Evolutionary conservation across 2,888 invertebrate genomes (phyloP).

Genomic region (Caenorhabditis plicata): DNA sequence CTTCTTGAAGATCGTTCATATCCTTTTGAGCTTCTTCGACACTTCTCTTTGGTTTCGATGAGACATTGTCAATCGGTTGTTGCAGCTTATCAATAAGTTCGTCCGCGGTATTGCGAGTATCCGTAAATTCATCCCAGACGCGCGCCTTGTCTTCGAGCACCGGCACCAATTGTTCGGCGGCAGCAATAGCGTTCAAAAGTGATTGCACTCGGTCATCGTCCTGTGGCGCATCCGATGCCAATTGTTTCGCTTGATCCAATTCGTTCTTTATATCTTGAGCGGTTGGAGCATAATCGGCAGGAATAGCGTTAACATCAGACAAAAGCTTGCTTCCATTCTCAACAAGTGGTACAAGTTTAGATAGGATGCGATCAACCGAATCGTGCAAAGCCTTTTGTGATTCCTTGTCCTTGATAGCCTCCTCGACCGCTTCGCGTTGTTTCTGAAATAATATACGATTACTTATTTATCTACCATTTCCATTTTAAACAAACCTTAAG

Average conservation of each 20-base stretch:
- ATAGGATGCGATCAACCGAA: conserved; percentile 15
- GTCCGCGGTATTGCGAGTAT: conserved; percentile 41
- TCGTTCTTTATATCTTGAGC: conserved; percentile 34
- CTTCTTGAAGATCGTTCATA: conserved; percentile 17
- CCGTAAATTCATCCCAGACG: conserved; percentile 45
- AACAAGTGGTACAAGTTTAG: conserved; percentile 36
- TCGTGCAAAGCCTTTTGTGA: conserved; percentile 15
- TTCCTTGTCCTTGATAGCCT: conserved; percentile 13
- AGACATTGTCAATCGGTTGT: conserved; percentile 30
- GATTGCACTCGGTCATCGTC: conserved; percentile 22
- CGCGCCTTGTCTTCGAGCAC: conserved; percentile 34
- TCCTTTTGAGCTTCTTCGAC: conserved; percentile 31
- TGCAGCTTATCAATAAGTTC: conserved; percentile 37
- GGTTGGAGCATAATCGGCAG: conserved; percentile 35
- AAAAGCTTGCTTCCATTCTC: conserved; percentile 35
- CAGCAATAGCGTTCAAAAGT: conserved; percentile 23
- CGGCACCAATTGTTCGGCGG: conserved; percentile 29
- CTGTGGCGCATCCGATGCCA: conserved; percentile 9
- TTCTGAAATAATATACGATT: conserved; percentile 16
- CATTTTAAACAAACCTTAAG: conserved; percentile 20
- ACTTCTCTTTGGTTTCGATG: conserved; percentile 26
- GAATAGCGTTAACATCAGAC: conserved; percentile 40
- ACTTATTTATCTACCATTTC: background rate
- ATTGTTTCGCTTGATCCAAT: conserved; percentile 19
- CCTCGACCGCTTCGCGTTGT: conserved; percentile 18